Percentiles rank a stretch among this genome's conserved stretches.
phyloP scores from a whole-genome alignment of 2,797 vertebrate genomes.

The Macroramphosus scolopax region DNA sequence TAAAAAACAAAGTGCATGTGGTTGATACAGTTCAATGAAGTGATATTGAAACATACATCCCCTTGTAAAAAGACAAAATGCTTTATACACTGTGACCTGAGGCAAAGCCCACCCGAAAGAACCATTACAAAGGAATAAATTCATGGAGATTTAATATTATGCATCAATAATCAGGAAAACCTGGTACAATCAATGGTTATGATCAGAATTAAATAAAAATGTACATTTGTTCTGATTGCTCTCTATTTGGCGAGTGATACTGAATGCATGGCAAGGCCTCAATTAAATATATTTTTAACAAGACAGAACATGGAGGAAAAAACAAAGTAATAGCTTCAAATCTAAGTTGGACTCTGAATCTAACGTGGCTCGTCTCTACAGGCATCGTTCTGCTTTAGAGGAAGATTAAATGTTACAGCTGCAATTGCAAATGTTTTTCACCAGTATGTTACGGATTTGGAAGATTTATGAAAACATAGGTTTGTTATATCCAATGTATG shows the following conservation, averaged over 20 bases:
- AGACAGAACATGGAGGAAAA: conserved; percentile 33
- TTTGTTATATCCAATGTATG: too few relatives aligned
- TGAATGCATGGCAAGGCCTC: conserved; percentile 80
- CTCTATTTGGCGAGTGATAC: conserved; percentile 74
- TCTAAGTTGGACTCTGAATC: conserved; percentile 37
- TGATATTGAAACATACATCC: too few relatives aligned
- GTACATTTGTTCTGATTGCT: conserved; percentile 77
- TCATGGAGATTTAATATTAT: conserved; percentile 88
- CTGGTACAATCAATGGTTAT: conserved; percentile 84
- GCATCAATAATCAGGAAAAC: conserved; percentile 80
- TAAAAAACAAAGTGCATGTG: too few relatives aligned
- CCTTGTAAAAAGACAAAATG: too few relatives aligned
- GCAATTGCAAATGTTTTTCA: conserved; percentile 8
- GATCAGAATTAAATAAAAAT: conserved; percentile 81
- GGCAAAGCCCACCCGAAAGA: conserved; percentile 17
- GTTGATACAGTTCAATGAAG: too few relatives aligned
- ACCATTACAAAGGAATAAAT: conserved; percentile 63
- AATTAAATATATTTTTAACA: conserved; percentile 63
- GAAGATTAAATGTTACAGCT: conserved; percentile 15
- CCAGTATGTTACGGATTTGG: neutral
- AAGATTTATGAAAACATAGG: too few relatives aligned
- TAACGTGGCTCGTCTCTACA: conserved; percentile 36
- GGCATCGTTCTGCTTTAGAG: conserved; percentile 24
- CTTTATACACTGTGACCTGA: too few relatives aligned
- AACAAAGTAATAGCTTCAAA: conserved; percentile 29